Conservation (phyloP, 2,113 vertebrate genomes). For the Meleagris gallopavo region DNA sequence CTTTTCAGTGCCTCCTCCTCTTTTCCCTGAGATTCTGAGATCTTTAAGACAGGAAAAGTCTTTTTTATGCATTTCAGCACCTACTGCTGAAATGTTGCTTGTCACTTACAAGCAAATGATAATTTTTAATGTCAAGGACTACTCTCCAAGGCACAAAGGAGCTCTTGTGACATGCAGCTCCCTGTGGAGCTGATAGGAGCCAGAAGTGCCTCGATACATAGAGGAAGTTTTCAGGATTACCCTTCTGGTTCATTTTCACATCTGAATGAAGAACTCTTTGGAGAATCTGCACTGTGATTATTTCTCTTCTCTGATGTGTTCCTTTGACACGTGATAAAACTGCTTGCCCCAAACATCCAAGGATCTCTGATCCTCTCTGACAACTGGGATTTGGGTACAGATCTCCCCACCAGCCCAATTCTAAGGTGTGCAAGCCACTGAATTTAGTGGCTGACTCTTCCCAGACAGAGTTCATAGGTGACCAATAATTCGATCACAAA, state of each 20-base stretch:
- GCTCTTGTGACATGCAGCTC: neutral
- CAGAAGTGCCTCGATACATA: neutral
- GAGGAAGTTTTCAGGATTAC: neutral
- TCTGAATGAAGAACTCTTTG: neutral
- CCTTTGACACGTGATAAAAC: neutral
- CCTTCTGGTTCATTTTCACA: neutral
- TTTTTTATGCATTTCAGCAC: conserved; percentile 21
- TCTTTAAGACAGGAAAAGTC: neutral
- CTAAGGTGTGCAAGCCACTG: neutral
- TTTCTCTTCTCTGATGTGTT: neutral
- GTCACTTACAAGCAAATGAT: neutral
- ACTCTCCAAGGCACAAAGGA: neutral
- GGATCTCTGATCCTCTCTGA: neutral
- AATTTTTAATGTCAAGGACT: neutral
- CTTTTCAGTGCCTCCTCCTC: neutral
- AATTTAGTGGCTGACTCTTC: neutral
- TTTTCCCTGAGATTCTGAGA: neutral
- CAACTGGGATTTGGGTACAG: neutral
- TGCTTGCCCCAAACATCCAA: neutral
- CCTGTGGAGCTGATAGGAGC: neutral
- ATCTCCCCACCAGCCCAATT: neutral
- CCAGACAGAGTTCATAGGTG: rapidly evolving
- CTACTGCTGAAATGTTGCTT: neutral
- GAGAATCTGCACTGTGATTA: neutral
- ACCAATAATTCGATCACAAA: neutral